Conservation (phyloP, 2,113 vertebrate species). For the Phaethon lepturus region DNA sequence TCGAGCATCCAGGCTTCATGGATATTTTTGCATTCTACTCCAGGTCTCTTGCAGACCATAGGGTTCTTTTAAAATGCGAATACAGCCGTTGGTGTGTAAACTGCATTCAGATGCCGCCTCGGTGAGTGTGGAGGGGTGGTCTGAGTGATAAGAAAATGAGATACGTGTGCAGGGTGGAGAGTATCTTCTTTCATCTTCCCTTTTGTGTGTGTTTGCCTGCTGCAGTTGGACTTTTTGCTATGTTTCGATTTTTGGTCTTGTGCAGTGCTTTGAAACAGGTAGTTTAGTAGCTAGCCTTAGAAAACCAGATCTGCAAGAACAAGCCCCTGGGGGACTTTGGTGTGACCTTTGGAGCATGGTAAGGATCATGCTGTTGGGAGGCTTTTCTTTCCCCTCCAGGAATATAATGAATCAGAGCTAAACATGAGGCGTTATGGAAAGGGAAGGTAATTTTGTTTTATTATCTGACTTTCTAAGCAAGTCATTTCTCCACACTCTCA, state of each 20-base stretch:
- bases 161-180: rapidly evolving
- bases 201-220: not conserved
- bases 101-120: not conserved
- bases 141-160: not conserved
- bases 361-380: not conserved
- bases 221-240: not conserved
- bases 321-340: not conserved
- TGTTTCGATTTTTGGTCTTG: not conserved
- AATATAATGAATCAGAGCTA: not conserved
- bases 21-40: not conserved
- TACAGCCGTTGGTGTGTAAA: not conserved
- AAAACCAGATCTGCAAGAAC: not conserved
- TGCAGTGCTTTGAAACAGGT: not conserved
- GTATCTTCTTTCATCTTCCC: not conserved
- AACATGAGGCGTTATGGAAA: not conserved
- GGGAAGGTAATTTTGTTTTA: not conserved
- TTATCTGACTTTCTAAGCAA: not conserved
- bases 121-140: not conserved
- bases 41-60: not conserved
- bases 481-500: not conserved
- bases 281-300: not conserved
- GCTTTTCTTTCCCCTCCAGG: not conserved
- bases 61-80: not conserved
- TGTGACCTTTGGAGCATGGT: not conserved
- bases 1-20: not conserved